A percentile compares a stretch with the other conserved stretches of the same genome.
Conservation (phyloP, 2,888 invertebrate genomes). For the Drosophila melanosoma region DNA sequence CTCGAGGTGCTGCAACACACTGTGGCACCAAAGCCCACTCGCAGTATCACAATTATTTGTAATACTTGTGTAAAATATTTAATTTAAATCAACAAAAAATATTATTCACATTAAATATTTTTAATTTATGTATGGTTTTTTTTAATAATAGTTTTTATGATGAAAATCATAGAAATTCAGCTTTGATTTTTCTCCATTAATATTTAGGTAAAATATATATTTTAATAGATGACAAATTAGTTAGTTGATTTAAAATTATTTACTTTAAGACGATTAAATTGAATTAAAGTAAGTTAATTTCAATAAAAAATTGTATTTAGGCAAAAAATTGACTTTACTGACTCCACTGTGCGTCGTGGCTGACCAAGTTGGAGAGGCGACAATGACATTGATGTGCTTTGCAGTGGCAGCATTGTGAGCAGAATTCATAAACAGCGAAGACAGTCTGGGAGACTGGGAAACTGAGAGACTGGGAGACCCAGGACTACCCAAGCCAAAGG, state of each 20-base stretch:
- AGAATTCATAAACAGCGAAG: slow-evolving; percentile 78
- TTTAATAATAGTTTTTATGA: neutral
- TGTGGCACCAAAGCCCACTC: slow-evolving; percentile 14
- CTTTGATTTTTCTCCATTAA: accelerated
- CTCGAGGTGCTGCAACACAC: slow-evolving; percentile 4
- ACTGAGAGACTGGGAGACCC: slow-evolving; percentile 27
- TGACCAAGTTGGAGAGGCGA: slow-evolving; percentile 60
- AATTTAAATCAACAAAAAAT: too few species aligned
- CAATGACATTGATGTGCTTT: slow-evolving; percentile 67
- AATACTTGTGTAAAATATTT: too few species aligned
- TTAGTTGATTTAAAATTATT: neutral
- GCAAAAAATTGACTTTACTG: neutral
- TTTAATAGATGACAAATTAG: neutral
- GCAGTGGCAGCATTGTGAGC: slow-evolving; percentile 63
- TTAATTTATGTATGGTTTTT: neutral
- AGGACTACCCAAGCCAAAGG: slow-evolving; percentile 36
- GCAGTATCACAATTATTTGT: too few species aligned
- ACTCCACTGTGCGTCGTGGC: slow-evolving; percentile 35
- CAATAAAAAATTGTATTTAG: neutral
- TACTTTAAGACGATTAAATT: neutral
- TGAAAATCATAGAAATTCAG: neutral
- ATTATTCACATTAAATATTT: neutral
- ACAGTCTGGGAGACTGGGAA: slow-evolving; percentile 26
- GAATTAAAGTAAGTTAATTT: neutral
- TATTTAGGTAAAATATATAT: neutral